A percentile compares a stretch with the other conserved stretches of the same genome.
Conservation (phyloP, 2,113 vertebrate genomes). For the Arizona elegans region DNA sequence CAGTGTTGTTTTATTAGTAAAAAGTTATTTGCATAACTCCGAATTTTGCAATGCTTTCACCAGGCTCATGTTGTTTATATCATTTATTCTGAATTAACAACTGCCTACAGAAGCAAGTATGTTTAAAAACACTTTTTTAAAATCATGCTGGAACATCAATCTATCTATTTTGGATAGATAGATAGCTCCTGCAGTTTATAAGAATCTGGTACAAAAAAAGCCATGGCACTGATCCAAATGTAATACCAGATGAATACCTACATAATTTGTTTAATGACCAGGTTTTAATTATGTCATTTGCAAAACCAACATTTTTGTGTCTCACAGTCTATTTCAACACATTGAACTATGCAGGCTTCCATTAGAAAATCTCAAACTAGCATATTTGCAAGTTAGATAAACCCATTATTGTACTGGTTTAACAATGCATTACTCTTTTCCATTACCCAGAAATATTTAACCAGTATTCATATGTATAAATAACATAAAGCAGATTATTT, state of each 20-base stretch:
- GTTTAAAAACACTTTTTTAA: neutral
- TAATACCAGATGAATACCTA: constrained; percentile 33
- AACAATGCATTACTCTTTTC: constrained; percentile 46
- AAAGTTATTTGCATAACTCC: constrained; percentile 28
- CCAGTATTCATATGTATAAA: constrained; percentile 44
- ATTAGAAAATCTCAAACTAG: constrained; percentile 64
- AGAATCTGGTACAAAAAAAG: constrained; percentile 10
- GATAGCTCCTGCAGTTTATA: constrained; percentile 8
- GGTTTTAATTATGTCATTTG: constrained; percentile 7
- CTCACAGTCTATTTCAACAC: constrained; percentile 43
- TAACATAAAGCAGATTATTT: constrained; percentile 14
- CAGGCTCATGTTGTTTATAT: constrained; percentile 27
- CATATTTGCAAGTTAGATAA: constrained; percentile 65
- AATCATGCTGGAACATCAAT: constrained; percentile 18
- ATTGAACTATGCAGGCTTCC: constrained; percentile 50
- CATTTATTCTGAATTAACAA: neutral
- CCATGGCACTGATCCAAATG: constrained; percentile 20
- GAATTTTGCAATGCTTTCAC: constrained; percentile 14
- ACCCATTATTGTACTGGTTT: constrained; percentile 54
- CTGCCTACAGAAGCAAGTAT: neutral
- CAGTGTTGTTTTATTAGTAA: constrained; percentile 44
- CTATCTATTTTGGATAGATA: neutral
- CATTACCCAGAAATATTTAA: constrained; percentile 55
- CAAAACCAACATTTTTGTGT: constrained; percentile 38
- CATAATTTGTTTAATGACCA: constrained; percentile 22